Conservation (phyloP, 2,888 invertebrate species). For the Thereva nobilitata region DNA sequence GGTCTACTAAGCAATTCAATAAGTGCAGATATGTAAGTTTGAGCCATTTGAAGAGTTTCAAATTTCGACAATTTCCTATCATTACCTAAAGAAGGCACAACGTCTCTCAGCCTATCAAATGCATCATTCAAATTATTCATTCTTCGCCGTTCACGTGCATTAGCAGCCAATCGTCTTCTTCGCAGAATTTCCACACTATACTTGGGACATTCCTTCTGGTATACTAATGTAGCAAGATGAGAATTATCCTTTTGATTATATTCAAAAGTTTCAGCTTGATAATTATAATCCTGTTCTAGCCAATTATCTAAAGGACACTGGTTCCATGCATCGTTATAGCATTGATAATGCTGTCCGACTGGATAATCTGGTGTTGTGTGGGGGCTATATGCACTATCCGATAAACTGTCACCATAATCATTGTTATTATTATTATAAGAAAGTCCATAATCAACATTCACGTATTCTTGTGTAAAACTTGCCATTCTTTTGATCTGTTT, state of each 20-base stretch:
- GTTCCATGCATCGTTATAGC: not conserved
- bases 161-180: slow-evolving; percentile 70
- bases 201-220: not conserved
- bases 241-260: not conserved
- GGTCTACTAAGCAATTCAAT: slow-evolving; percentile 64
- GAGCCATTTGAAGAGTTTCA: slow-evolving; percentile 80
- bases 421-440: slow-evolving; percentile 1
- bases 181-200: slow-evolving; percentile 46
- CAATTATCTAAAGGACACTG: slow-evolving; percentile 6
- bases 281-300: not conserved
- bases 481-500: not conserved
- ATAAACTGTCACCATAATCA: slow-evolving; percentile 2
- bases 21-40: slow-evolving; percentile 72
- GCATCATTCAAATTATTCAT: slow-evolving; percentile 80
- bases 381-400: not conserved
- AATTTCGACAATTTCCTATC: slow-evolving; percentile 76
- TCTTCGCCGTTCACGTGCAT: slow-evolving; percentile 72
- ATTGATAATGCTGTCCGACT: not conserved
- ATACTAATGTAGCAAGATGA: not conserved
- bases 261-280: not conserved
- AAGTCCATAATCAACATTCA: not conserved
- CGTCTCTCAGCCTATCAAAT: slow-evolving; percentile 71
- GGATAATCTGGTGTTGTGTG: not conserved
- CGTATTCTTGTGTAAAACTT: not conserved
- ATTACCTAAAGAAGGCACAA: slow-evolving; percentile 71